Conservation (phyloP, 2,888 invertebrate genomes). For the Diachrysia chrysitis region DNA sequence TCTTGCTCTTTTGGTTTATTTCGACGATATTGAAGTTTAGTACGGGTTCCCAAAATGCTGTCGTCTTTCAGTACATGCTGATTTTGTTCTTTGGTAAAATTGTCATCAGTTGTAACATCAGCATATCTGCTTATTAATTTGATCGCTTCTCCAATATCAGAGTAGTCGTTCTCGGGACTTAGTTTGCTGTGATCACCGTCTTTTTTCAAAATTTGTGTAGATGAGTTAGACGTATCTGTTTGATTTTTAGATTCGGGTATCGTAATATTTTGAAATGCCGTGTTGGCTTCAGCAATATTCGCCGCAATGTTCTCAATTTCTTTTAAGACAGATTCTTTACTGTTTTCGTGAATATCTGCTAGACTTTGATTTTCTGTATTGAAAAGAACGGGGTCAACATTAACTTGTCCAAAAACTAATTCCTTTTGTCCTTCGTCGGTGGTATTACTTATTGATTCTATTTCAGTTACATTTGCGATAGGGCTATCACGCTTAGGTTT, state of each 20-base stretch:
- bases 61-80: conserved; percentile 76
- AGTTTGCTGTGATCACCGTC: conserved; percentile 78
- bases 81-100: conserved; percentile 81
- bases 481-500: conserved; percentile 86
- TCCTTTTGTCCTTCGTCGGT: conserved; percentile 84
- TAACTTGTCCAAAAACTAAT: conserved; percentile 83
- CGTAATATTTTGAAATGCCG: conserved; percentile 42
- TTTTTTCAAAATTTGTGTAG: conserved; percentile 69
- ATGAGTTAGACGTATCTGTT: conserved; percentile 52
- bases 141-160: conserved; percentile 86
- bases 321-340: conserved; percentile 48
- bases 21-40: conserved; percentile 83
- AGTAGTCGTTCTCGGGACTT: conserved; percentile 85
- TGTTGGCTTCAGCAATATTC: conserved; percentile 43
- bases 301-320: conserved; percentile 55
- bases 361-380: conserved; percentile 68
- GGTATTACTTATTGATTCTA: conserved; percentile 62
- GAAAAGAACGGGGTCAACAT: conserved; percentile 80
- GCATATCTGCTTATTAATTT: conserved; percentile 86
- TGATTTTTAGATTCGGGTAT: conserved; percentile 39
- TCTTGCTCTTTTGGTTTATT: conserved; percentile 76
- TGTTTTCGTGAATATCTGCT: conserved; percentile 47
- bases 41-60: conserved; percentile 81
- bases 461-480: conserved; percentile 69
- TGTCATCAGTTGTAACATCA: conserved; percentile 86